Conservation (phyloP, 2,113 vertebrate species). For the Alligator sinensis region DNA sequence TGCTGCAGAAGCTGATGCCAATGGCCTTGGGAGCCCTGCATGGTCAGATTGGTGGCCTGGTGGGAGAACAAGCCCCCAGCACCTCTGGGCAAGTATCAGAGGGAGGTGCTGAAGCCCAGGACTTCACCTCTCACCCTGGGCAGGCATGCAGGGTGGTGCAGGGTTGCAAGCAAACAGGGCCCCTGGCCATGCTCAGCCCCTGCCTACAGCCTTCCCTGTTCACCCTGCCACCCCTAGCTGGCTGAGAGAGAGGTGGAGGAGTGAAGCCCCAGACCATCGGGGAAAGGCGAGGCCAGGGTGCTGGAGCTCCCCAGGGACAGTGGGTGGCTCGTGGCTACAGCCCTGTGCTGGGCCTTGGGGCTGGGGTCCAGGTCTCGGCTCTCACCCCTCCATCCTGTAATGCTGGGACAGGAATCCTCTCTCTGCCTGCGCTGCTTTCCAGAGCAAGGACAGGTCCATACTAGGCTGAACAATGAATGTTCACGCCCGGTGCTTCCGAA, state of each 20-base stretch:
- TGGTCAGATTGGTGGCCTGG: background rate
- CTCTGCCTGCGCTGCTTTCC: accelerated
- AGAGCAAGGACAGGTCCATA: background rate
- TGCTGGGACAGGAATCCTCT: too few species aligned
- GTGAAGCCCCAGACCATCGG: too few species aligned
- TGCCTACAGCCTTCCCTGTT: too few species aligned
- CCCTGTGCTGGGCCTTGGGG: background rate
- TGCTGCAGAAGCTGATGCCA: background rate
- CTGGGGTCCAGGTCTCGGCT: background rate
- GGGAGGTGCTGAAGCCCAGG: background rate
- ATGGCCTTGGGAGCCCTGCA: background rate
- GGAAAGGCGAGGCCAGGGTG: accelerated
- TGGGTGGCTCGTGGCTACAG: background rate
- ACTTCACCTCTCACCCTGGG: background rate
- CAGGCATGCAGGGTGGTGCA: background rate
- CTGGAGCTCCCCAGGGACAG: too few species aligned
- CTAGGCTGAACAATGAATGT: too few species aligned
- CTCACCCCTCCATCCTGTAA: too few species aligned
- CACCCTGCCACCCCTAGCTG: too few species aligned
- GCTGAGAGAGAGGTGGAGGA: too few species aligned
- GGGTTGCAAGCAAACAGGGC: background rate
- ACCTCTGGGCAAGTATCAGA: too few species aligned
- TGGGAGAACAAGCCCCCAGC: background rate
- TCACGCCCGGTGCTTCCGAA: background rate
- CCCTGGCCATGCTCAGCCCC: too few species aligned